Evolutionary conservation across 2,113 vertebrate species (phyloP).

Genomic region (Scatophagus argus): DNA sequence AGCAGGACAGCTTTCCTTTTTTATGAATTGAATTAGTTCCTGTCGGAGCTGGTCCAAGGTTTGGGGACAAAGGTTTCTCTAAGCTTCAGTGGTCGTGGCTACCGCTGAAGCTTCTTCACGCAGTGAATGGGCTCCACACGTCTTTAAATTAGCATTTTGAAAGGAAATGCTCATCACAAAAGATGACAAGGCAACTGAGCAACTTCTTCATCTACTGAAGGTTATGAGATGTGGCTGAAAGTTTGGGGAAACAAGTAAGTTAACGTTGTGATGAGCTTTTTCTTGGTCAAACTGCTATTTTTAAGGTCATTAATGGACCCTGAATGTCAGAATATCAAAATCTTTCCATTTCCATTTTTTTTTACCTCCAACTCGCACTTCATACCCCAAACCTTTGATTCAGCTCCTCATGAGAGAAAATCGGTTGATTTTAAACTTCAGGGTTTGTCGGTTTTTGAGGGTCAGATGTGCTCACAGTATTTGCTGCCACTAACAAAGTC

Average conservation of each 20-base stretch:
- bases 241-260: not conserved
- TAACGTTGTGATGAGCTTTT: not conserved
- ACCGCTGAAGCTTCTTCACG: not conserved
- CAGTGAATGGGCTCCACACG: not conserved
- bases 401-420: not conserved
- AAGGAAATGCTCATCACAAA: not conserved
- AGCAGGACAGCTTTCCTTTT: not conserved
- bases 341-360: not conserved
- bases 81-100: not conserved
- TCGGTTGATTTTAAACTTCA: not conserved
- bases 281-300: not conserved
- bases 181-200: not conserved
- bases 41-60: not conserved
- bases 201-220: not conserved
- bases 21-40: not conserved
- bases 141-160: not conserved
- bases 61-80: not conserved
- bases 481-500: slow-evolving; percentile 65
- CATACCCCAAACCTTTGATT: not conserved
- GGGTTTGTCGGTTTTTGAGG: slow-evolving; percentile 5
- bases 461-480: slow-evolving; percentile 16
- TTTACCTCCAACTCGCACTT: not conserved
- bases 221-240: not conserved
- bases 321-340: not conserved
- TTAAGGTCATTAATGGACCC: not conserved